Evolutionary conservation across 2,797 vertebrate species (phyloP).

Genomic region (Poecilia picta): DNA sequence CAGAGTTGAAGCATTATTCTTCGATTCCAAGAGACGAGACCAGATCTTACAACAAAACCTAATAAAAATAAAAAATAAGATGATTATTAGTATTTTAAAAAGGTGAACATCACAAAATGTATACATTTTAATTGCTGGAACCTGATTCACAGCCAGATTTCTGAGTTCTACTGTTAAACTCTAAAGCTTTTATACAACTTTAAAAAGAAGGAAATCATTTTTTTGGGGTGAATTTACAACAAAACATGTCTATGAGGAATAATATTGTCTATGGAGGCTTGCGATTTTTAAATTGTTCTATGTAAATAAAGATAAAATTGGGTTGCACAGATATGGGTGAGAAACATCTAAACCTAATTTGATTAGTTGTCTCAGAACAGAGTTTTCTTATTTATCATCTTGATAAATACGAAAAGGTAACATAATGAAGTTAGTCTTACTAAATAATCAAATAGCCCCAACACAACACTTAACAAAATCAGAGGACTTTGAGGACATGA

Average conservation of each 20-base stretch:
- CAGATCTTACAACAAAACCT: not conserved
- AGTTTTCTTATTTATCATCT: slow-evolving; percentile 3
- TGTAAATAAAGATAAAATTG: not conserved
- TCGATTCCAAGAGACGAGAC: not conserved
- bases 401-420: slow-evolving; percentile 5
- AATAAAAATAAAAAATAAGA: not conserved
- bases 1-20: not conserved
- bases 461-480: not conserved
- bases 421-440: not conserved
- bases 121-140: not conserved
- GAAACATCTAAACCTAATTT: slow-evolving; percentile 18
- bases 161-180: not conserved
- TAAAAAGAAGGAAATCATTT: not conserved
- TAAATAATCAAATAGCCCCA: not conserved
- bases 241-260: not conserved
- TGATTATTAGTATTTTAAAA: not conserved
- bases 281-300: not conserved
- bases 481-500: not conserved
- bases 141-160: not conserved
- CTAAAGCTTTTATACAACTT: not conserved
- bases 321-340: not conserved
- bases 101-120: not conserved
- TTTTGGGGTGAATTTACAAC: not conserved
- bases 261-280: not conserved
- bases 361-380: slow-evolving; percentile 39